Evolutionary conservation across 2,797 vertebrate species (phyloP), one percentile per base, ranked within the genome.

Genomic region (Neosilurus hyrtlii): DNA sequence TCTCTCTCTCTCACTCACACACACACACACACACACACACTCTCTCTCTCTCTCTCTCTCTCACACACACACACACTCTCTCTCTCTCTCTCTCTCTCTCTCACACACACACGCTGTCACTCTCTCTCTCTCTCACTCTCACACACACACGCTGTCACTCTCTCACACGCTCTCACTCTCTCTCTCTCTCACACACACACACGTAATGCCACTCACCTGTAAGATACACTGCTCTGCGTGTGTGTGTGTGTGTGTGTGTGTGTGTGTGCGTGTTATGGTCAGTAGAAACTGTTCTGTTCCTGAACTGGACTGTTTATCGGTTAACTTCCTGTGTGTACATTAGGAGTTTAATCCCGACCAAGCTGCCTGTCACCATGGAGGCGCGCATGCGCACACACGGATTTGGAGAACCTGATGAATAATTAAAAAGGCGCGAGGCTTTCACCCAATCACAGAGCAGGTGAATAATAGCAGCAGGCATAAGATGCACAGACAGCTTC

Each of bases 341-440:
- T 79, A 56, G 68, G 61, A 57, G 82, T 89, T 63, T 94, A 94
- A 94, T 93, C 93, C 91, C 86, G 86, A 82, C 83, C 79, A 85
- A 90, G 83, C 89, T 85, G 86, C 91, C 77, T 92, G 93, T 95
- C 91, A 91, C 68, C 92, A 94, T 94, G 80, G 94, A 91, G 91
- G 94, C 90, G 71, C 74, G 74, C 74, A 62, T 62, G 74, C 57
- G 74, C 74, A 43, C 11, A 61, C 1, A 35, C 43, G 9, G 12
- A 9, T 61, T 61, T 3, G 12, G 1, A 9, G 35, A 9, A 24
- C 0, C 12, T 30, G 9, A 30, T 30, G 15, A 74, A 30, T 74
- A 30, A 56, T 61, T n/a, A 24, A 37, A 12, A 14, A 61, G 30
- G 1, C 35, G 20, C 20, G 11, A 1, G 30, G 18, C 11, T 20